Evolutionary conservation across 2,113 vertebrate species (phyloP), one percentile per base, ranked within the genome.

Genomic region (Proteles cristata): DNA sequence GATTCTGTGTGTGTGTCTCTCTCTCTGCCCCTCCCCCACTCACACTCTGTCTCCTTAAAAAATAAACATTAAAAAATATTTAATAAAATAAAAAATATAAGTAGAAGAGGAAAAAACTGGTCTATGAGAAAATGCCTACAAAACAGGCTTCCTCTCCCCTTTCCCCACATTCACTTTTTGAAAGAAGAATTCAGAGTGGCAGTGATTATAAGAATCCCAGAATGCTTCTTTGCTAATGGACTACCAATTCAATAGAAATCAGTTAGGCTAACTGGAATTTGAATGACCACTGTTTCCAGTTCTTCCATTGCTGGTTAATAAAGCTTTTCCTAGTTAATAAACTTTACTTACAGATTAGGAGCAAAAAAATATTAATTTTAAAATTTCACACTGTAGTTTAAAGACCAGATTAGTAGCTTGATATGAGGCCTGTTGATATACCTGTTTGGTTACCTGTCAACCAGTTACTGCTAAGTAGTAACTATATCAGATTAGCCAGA

Each of bases 121-220:
- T 93, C 65, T 96, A 33, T 53, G 90, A 61, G 66, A 92, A 92
- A 85, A 88, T 86, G 25, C 8, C 7, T 50, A 26, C 89, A 76
- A 77, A 93, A 73, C 69, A 65, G 26, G 1, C 50, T 86, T 63
- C 26, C 48, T 87, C 16, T 93, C 25, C 53, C 33, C 31, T 76
- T 66, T 66, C 12, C 14, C 39, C 35, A 76, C 35, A 68, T 33
- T 83, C 16, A 83, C 23, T 77, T 96, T 93, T 94, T 63, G 43
- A 71, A 83, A 79, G 65, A 84, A 31, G 43, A 93, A 84, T 89
- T 92, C 39, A 35, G 33, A 69, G 2, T 92, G 16, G 4, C 15
- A 76, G 50, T 39, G 48, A 77, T 31, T 88, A 2, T 16, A 63
- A 43, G 65, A 39, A 71, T 76, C 71, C 55, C 79, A 71, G 39